Evolutionary conservation across 2,113 vertebrate species (phyloP).

Genomic region (Pangasianodon gigas): DNA sequence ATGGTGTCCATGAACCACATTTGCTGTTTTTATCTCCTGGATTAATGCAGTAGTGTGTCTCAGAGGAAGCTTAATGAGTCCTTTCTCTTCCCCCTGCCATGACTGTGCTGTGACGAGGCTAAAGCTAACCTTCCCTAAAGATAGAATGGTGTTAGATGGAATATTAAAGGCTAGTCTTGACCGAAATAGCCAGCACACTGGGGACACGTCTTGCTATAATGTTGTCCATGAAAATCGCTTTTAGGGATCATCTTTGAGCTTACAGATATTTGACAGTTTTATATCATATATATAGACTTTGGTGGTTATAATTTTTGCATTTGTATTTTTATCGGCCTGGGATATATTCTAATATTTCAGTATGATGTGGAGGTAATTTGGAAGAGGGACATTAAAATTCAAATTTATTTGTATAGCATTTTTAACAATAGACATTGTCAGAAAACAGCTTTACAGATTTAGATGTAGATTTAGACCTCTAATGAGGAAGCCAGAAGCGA

Average conservation of each 20-base stretch:
- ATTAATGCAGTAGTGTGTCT: slow-evolving; percentile 34
- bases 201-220: neutral
- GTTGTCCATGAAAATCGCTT: neutral
- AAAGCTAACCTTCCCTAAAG: slow-evolving; percentile 36
- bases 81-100: neutral
- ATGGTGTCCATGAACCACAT: slow-evolving; percentile 4
- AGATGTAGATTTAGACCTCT: neutral
- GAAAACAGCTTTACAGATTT: neutral
- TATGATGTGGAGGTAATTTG: neutral
- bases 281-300: neutral
- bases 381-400: neutral
- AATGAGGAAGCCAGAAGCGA: neutral
- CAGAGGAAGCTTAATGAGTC: slow-evolving; percentile 34
- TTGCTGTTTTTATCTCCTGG: slow-evolving; percentile 7
- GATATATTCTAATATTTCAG: neutral
- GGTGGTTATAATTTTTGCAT: neutral
- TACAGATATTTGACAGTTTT: neutral
- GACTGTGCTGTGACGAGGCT: neutral
- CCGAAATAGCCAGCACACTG: neutral
- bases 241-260: neutral
- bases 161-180: neutral
- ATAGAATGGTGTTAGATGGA: neutral
- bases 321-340: neutral
- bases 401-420: no score
- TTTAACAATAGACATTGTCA: neutral